These are phyloP conservation scores for Papilio elwesi DNA, from an alignment of 2,888 invertebrate species.

Conservation along the genomic window DNA sequence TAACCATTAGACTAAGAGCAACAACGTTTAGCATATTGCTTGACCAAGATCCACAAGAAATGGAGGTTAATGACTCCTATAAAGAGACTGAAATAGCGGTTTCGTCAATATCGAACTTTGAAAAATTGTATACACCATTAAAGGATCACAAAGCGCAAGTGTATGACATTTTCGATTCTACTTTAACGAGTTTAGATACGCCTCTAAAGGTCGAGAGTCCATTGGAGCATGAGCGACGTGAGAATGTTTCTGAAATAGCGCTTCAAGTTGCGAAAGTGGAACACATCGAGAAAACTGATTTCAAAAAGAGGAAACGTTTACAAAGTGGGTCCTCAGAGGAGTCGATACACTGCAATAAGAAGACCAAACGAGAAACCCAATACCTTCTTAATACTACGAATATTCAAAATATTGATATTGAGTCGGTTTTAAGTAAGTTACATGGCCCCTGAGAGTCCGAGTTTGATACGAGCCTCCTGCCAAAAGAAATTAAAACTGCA, in stretches of 20 bases:
- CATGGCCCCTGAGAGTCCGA: constrained; percentile 69
- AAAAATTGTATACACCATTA: constrained; percentile 71
- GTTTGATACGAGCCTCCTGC: not conserved
- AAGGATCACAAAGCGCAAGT: constrained; percentile 68
- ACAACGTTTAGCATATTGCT: constrained; percentile 59
- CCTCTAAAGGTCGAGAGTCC: constrained; percentile 65
- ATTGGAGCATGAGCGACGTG: constrained; percentile 50
- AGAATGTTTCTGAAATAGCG: constrained; percentile 63
- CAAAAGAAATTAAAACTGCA: no score
- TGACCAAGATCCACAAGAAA: constrained; percentile 55
- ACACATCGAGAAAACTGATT: constrained; percentile 52
- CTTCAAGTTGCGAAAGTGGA: constrained; percentile 57
- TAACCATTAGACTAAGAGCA: constrained; percentile 67
- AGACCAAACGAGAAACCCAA: constrained; percentile 64
- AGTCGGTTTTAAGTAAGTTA: constrained; percentile 74
- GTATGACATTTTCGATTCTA: constrained; percentile 77
- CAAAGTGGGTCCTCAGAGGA: constrained; percentile 62
- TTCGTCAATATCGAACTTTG: constrained; percentile 64
- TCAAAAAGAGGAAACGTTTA: constrained; percentile 68
- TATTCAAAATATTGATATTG: constrained; percentile 78
- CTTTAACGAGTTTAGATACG: constrained; percentile 76
- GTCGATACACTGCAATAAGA: constrained; percentile 60
- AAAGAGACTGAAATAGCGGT: constrained; percentile 72
- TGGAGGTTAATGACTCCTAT: constrained; percentile 52
- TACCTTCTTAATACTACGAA: constrained; percentile 68